phyloP scores from a whole-genome alignment of 2,888 invertebrate species.

The Melangyna quadrimaculata region DNA sequence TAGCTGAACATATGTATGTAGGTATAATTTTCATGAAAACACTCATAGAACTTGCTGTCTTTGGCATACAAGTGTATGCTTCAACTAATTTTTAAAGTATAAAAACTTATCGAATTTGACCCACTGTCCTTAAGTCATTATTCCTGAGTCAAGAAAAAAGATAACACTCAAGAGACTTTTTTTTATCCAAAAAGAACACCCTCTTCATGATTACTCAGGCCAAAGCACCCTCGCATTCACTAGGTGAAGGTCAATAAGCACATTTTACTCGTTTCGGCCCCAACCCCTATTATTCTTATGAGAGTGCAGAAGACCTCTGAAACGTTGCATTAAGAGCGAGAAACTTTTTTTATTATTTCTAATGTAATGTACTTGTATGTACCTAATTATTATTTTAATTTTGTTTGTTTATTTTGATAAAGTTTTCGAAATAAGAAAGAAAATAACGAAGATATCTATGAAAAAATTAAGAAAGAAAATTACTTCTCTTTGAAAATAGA shows the following conservation, averaged over 20 bases:
- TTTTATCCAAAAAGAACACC: background rate
- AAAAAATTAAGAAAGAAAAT: too few relatives aligned
- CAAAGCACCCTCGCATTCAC: constrained; percentile 39
- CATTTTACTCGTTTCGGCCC: constrained; percentile 14
- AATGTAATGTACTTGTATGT: too few relatives aligned
- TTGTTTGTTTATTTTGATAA: background rate
- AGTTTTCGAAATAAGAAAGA: background rate
- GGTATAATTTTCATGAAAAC: background rate
- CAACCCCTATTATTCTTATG: background rate
- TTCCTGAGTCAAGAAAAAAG: background rate
- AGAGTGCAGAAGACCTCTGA: constrained; percentile 20
- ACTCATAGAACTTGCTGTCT: background rate
- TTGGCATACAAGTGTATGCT: background rate
- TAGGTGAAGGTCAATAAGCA: constrained; percentile 59
- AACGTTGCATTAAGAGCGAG: background rate
- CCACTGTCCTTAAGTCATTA: background rate
- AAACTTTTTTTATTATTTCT: background rate
- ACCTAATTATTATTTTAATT: too few relatives aligned
- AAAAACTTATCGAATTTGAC: background rate
- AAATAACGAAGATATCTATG: too few relatives aligned
- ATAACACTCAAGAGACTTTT: background rate
- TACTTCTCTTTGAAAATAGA: too few relatives aligned
- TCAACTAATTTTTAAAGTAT: background rate
- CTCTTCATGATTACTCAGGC: background rate
- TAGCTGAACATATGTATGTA: too few relatives aligned